Base-by-base conservation (phyloP, 2,797 vertebrate species). In the Borostomias antarcticus region DNA sequence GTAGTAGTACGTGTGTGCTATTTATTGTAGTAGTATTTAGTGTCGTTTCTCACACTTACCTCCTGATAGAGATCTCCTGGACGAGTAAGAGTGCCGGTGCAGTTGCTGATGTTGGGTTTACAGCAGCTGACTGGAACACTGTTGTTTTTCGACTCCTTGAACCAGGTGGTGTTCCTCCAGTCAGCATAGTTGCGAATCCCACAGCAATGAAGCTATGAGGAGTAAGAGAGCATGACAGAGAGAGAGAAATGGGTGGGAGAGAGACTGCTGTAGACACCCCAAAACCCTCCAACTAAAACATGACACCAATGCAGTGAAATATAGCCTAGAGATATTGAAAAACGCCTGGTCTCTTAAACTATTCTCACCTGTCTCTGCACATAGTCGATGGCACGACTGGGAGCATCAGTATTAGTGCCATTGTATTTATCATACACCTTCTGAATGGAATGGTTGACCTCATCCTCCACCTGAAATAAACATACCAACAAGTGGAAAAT, bases 71-170 rank as follows among this genome's bases (percentile, higher is more conserved):
- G 95, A 73, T 97, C 94, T 7, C 85, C 86, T 1, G 96, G 96
- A 57, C 70, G 93, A 57, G 84, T 84, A 73, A 98, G 89, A 13
- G 92, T 95, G 64, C 97, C 97, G 0, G 94, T 97, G 62, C 97
- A 99, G 83, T 95, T 98, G 80, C 77, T 94, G 74, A 93, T 87
- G 53, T 76, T 87, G 71, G 94, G 92, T 88, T 91, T 95, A 85
- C 97, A 99, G 81, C 97, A 99, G 91, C 97, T 99, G 32, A 96
- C 90, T 0, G 97, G 96, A 23, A 98, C 97, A 0, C 97, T 99
- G 90, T 98, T 96, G 77, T 98, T 98, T 86, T 90, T 95, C 13
- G 95, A 94, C 82, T 96, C 93, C 74, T 94, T 95, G 87, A 96
- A 99, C 97, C 97, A 99, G 72, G 85, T 85, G 0, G 96, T 99